phyloP scores from a whole-genome alignment of 2,113 vertebrate genomes.

The Prochilodus magdalenae region DNA sequence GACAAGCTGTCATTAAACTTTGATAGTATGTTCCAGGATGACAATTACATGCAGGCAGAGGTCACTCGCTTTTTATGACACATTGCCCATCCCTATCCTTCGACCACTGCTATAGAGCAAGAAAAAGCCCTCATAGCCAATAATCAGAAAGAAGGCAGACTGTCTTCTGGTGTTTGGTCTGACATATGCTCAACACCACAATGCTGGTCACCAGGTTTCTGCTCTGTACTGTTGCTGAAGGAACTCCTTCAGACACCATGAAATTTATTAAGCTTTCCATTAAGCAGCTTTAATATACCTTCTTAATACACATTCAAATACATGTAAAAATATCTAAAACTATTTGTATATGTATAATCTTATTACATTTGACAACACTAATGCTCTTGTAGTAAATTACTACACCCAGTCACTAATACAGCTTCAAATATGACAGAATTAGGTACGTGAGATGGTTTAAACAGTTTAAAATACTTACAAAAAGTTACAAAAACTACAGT shows the following conservation, averaged over 20 bases:
- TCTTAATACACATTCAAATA: neutral
- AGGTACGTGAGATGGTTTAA: neutral
- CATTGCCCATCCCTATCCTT: conserved; percentile 42
- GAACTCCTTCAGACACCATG: conserved; percentile 60
- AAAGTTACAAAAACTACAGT: no score
- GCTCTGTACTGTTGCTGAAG: conserved; percentile 67
- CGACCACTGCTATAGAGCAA: conserved; percentile 50
- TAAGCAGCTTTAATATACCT: conserved; percentile 38
- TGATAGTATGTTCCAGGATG: conserved; percentile 43
- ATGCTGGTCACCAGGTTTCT: conserved; percentile 73
- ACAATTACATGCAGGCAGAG: conserved; percentile 58
- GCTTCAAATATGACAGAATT: no score
- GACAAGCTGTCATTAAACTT: conserved; percentile 35
- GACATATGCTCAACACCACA: conserved; percentile 79
- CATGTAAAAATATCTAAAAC: no score
- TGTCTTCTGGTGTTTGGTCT: conserved; percentile 72
- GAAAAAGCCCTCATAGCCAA: conserved; percentile 75
- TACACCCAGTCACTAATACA: no score
- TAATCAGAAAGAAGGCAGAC: conserved; percentile 74
- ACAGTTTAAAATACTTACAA: neutral
- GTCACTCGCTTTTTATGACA: conserved; percentile 63
- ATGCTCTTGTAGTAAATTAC: neutral
- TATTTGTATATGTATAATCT: neutral
- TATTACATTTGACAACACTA: neutral
- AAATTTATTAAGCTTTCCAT: conserved; percentile 58